phyloP scores from a whole-genome alignment of 2,888 invertebrate species.

The Listrodromus nycthemerus region DNA sequence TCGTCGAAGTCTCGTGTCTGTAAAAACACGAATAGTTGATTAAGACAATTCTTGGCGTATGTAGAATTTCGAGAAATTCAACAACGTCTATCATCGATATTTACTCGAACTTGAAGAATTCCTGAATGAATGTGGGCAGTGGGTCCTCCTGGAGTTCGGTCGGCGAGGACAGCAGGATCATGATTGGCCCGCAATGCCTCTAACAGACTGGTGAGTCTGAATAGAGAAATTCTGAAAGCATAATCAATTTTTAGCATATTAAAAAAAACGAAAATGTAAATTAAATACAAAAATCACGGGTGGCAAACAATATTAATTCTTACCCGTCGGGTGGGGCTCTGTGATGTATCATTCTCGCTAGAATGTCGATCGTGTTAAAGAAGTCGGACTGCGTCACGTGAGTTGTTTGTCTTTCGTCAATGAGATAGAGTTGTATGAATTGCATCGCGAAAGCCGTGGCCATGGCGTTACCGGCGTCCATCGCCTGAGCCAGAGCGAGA shows the following conservation, averaged over 20 bases:
- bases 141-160: slow-evolving; percentile 92
- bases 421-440: slow-evolving; percentile 93
- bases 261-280: background rate
- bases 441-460: slow-evolving; percentile 96
- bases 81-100: slow-evolving; percentile 72
- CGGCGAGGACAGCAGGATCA: slow-evolving; percentile 91
- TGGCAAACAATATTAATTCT: slow-evolving; percentile 67
- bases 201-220: slow-evolving; percentile 89
- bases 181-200: slow-evolving; percentile 92
- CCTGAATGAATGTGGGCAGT: slow-evolving; percentile 97
- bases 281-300: background rate
- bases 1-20: slow-evolving; percentile 95
- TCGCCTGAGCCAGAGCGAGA: slow-evolving; percentile 91
- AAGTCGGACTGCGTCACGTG: slow-evolving; percentile 94
- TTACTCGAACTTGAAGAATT: slow-evolving; percentile 92
- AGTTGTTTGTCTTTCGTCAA: slow-evolving; percentile 92
- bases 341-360: slow-evolving; percentile 91
- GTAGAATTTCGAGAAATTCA: background rate
- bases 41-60: background rate
- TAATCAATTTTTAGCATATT: background rate
- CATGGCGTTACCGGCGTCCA: slow-evolving; percentile 94
- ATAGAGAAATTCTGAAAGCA: slow-evolving; percentile 78
- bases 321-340: slow-evolving; percentile 92
- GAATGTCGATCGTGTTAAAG: slow-evolving; percentile 93
- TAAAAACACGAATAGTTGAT: slow-evolving; percentile 51